These are phyloP conservation scores for Clarias macrocephalus DNA, from an alignment of 2,113 vertebrate species.

Conservation along the genomic window DNA sequence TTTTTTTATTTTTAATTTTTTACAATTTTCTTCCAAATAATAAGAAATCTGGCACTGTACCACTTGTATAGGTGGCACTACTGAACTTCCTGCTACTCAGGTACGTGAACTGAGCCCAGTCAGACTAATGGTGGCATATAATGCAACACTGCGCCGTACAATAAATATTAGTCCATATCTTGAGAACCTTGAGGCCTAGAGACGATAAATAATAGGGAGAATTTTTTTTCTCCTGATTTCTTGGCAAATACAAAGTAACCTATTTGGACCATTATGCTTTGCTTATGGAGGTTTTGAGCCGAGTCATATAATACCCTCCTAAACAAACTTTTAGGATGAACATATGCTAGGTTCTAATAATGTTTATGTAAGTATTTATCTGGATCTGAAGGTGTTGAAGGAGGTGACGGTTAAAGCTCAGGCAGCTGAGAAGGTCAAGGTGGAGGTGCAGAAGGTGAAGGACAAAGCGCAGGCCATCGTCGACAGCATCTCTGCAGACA, in stretches of 20 bases:
- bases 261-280: neutral
- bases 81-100: no score
- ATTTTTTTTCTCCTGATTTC: neutral
- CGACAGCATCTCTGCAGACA: slow-evolving; percentile 89
- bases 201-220: neutral
- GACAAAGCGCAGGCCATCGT: slow-evolving; percentile 94
- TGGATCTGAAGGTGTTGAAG: slow-evolving; percentile 82
- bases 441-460: slow-evolving; percentile 94
- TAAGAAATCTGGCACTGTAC: neutral
- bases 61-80: neutral
- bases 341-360: no score
- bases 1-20: neutral
- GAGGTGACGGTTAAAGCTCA: slow-evolving; percentile 94
- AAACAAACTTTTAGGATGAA: neutral
- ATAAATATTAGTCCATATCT: neutral
- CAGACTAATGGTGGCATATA: neutral
- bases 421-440: slow-evolving; percentile 88
- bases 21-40: neutral
- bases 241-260: neutral
- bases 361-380: neutral
- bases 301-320: neutral
- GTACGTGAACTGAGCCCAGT: neutral
- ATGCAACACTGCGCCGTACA: neutral
- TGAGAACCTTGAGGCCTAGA: neutral
- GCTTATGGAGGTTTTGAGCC: neutral